phyloP scores from a whole-genome alignment of 2,113 vertebrate species.

The Neotragus pygmaeus region DNA sequence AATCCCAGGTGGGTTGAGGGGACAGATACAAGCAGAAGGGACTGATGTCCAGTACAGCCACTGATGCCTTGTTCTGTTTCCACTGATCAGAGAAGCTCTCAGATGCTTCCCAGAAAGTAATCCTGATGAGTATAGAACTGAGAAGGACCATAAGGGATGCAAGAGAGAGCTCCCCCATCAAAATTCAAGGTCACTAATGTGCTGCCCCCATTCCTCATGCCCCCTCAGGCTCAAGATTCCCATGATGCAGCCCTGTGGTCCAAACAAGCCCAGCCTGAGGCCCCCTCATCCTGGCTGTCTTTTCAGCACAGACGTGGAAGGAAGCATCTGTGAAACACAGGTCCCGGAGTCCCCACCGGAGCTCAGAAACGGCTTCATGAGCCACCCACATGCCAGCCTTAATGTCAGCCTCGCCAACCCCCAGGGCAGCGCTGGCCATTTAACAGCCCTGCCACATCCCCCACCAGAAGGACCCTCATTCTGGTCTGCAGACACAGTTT shows the following conservation, averaged over 20 bases:
- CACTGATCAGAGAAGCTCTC: background rate
- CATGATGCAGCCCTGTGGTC: background rate
- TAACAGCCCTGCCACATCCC: background rate
- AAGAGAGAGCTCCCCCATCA: background rate
- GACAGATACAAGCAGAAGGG: too few species aligned
- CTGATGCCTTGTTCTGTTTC: too few species aligned
- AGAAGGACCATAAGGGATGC: background rate
- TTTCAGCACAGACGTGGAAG: background rate
- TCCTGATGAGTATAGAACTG: background rate
- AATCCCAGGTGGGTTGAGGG: too few species aligned
- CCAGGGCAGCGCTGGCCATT: background rate
- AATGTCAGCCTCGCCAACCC: background rate
- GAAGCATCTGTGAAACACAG: background rate
- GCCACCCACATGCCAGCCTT: too few species aligned
- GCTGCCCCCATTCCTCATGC: background rate
- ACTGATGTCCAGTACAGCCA: too few species aligned
- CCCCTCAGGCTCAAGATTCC: background rate
- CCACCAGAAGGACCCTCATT: background rate
- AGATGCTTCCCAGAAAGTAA: background rate
- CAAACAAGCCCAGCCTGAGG: background rate
- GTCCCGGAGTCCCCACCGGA: background rate
- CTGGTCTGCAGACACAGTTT: background rate
- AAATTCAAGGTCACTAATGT: background rate
- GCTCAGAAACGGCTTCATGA: background rate
- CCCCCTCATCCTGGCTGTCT: background rate